Evolutionary conservation across 2,113 vertebrate species (phyloP), one percentile per base, ranked within the genome.

Genomic region (Lepidothrix coronata): DNA sequence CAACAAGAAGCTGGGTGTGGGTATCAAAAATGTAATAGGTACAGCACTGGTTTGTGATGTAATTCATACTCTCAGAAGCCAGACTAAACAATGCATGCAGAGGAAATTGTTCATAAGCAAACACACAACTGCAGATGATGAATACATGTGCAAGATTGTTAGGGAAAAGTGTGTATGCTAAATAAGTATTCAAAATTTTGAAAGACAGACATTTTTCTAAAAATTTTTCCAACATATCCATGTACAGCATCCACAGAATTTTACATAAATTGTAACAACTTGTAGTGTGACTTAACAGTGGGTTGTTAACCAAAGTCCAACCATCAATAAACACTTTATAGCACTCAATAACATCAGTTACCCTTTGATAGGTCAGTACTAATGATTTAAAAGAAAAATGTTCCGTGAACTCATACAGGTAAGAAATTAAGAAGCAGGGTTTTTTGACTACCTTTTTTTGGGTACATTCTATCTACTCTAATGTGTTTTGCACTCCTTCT

Each of bases 401-500:
- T 79, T 92, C 70, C 44, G 35, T 95, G 88, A 92, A 86, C 89
- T 95, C 71, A 89, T 61, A 68, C 41, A 94, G 82, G 52, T 90
- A 87, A 95, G 35, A 82, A 80, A 85, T 91, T 78, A 80, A 55
- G 72, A 96, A 98, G 79, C 84, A 44, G 41, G 8, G 57, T 93
- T 80, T 93, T 87, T 95, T 61, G n/a, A 48, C 97, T 97, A 84
- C 65, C 80, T 79, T 91, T 89, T 54, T 77, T 57, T 15, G 55
- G 8, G 90, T 89, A 78, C 33, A 70, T 88, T 97, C 74, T 87
- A 39, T 97, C 97, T 86, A 85, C 94, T 27, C 79, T 98, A 94
- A 98, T 97, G 98, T 94, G 72, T 98, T 98, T 97, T 97, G 80
- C 97, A 97, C 97, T 97, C 97, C 96, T 96, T 82, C 79, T 95